phyloP scores from a whole-genome alignment of 1,140 invertebrate genomes.

The Mycetomoellerius zeteki region DNA sequence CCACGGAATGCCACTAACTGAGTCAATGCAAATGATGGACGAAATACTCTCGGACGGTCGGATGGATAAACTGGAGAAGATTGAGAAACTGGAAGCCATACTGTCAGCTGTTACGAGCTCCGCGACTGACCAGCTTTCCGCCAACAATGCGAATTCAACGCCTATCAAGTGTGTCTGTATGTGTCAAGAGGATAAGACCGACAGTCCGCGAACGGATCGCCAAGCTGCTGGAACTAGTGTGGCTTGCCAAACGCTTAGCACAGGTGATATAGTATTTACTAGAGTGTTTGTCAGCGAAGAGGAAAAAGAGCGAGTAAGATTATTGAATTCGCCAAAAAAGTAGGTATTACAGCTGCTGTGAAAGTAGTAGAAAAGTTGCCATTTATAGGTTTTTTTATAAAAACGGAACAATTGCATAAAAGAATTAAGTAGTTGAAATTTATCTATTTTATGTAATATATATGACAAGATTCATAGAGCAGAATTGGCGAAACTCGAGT shows the following conservation, averaged over 20 bases:
- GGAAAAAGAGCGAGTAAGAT: conserved; percentile 84
- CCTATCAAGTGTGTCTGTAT: conserved; percentile 86
- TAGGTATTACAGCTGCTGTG: conserved; percentile 69
- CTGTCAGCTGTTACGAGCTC: conserved; percentile 91
- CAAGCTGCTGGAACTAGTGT: conserved; percentile 80
- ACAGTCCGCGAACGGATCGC: conserved; percentile 67
- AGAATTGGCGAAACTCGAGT: conserved; percentile 47
- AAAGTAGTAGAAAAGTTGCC: conserved; percentile 74
- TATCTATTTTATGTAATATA: conserved; percentile 69
- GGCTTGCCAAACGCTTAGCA: conserved; percentile 94
- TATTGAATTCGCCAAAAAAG: conserved; percentile 84
- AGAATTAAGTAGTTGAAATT: conserved; percentile 63
- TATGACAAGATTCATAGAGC: conserved; percentile 53
- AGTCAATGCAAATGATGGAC: conserved; percentile 96
- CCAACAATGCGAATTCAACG: conserved; percentile 70
- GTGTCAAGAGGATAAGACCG: conserved; percentile 85
- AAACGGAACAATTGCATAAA: conserved; percentile 40
- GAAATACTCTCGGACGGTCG: conserved; percentile 94
- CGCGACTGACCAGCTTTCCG: conserved; percentile 84
- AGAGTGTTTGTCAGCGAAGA: conserved; percentile 94
- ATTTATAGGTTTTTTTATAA: conserved; percentile 73
- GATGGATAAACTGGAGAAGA: conserved; percentile 95
- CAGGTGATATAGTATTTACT: conserved; percentile 97
- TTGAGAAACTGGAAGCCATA: conserved; percentile 94
- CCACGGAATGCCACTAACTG: conserved; percentile 93